Percentiles rank a stretch among this genome's conserved stretches.
phyloP scores from a whole-genome alignment of 2,797 vertebrate genomes.

The Hemitrygon akajei region DNA sequence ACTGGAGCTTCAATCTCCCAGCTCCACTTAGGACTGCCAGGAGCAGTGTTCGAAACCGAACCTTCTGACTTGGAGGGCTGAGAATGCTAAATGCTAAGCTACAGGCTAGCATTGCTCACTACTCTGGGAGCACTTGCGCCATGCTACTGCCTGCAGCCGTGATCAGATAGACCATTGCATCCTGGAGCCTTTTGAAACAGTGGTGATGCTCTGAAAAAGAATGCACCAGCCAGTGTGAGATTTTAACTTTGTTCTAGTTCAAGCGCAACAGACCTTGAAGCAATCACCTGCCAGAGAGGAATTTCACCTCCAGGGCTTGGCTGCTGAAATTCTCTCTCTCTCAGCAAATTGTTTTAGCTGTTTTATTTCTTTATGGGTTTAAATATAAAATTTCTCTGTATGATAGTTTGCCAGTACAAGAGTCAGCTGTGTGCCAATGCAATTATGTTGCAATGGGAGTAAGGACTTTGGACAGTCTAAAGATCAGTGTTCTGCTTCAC shows the following conservation, averaged over 20 bases:
- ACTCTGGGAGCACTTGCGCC: not conserved
- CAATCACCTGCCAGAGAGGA: not conserved
- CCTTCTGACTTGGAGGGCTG: not conserved
- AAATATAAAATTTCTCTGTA: not conserved
- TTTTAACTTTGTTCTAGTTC: not conserved
- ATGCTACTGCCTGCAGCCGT: not conserved
- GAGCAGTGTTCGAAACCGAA: not conserved
- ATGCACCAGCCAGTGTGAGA: not conserved
- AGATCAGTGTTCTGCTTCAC: not conserved
- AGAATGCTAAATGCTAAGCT: not conserved
- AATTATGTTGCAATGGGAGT: not conserved
- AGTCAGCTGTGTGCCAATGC: not conserved
- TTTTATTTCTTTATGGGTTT: slow-evolving; percentile 28
- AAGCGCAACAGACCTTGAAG: not conserved
- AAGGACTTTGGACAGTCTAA: not conserved
- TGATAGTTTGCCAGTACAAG: slow-evolving; percentile 14
- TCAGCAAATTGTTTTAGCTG: not conserved
- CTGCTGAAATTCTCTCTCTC: not conserved
- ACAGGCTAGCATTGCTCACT: not conserved
- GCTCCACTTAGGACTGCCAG: not conserved
- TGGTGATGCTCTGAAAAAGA: not conserved
- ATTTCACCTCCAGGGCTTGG: not conserved
- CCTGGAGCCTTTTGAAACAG: not conserved
- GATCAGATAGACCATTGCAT: not conserved
- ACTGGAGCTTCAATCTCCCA: not conserved